These are phyloP conservation scores for Conopomorpha cramerella DNA, from an alignment of 1,140 invertebrate genomes.

Conservation along the genomic window DNA sequence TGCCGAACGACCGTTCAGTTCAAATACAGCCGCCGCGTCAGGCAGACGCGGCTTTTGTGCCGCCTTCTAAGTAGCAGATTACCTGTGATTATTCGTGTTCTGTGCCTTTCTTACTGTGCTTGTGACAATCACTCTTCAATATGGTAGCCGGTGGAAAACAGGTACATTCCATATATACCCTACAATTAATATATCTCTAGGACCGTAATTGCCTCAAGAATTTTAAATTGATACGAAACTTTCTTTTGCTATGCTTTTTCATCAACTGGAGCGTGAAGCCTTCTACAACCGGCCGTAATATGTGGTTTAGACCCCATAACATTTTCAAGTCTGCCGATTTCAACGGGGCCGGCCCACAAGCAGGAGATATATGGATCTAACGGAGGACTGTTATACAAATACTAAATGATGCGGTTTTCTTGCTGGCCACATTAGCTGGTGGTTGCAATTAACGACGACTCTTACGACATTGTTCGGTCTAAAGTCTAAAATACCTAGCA, in stretches of 20 bases:
- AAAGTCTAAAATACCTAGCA: slow-evolving; percentile 18
- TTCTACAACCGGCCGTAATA: not conserved
- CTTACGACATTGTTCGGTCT: not conserved
- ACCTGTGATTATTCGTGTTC: slow-evolving; percentile 15
- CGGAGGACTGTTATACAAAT: no score
- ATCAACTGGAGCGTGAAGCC: not conserved
- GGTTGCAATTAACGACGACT: no score
- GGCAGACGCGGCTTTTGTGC: slow-evolving; percentile 41
- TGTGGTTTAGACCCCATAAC: not conserved
- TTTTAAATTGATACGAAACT: not conserved
- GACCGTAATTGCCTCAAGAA: no score
- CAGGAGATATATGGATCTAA: no score
- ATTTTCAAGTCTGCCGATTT: no score
- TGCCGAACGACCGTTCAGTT: slow-evolving; percentile 36
- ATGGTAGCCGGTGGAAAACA: slow-evolving; percentile 55
- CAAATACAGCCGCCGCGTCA: slow-evolving; percentile 45
- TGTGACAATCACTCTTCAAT: slow-evolving; percentile 22
- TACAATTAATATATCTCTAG: no score
- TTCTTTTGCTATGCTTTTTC: not conserved
- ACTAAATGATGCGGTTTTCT: no score
- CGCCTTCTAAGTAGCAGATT: slow-evolving; percentile 11
- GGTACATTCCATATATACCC: slow-evolving; percentile 21
- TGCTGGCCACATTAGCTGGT: no score
- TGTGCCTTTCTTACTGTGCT: slow-evolving; percentile 27
- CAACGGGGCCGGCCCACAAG: no score